These are phyloP conservation scores for Cherax quadricarinatus DNA, from an alignment of 1,140 invertebrate species.

Conservation along the genomic window DNA sequence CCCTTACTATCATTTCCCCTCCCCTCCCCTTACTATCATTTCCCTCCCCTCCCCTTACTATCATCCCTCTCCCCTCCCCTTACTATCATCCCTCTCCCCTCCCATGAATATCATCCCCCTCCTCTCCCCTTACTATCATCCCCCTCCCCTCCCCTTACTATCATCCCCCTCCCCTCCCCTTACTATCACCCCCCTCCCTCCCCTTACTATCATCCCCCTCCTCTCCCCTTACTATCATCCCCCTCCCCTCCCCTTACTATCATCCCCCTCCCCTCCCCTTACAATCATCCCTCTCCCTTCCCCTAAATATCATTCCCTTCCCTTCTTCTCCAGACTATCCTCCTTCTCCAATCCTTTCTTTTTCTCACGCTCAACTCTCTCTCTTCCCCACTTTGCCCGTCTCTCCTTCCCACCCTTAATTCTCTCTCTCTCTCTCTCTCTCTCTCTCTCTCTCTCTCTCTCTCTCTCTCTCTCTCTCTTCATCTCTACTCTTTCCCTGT, in stretches of 20 bases:
- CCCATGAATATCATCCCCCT: too few species aligned
- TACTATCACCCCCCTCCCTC: too few species aligned
- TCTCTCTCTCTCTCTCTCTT: neutral
- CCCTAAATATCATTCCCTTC: neutral
- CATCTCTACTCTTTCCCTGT: too few species aligned
- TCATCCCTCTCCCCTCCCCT: neutral
- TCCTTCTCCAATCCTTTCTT: neutral
- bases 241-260: neutral
- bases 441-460: constrained; percentile 31
- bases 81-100: too few species aligned
- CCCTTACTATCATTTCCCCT: too few species aligned
- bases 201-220: too few species aligned
- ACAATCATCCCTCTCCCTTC: neutral
- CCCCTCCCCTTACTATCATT: neutral
- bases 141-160: too few species aligned
- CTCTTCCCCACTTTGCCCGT: too few species aligned
- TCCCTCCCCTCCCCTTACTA: neutral
- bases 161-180: too few species aligned
- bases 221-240: neutral
- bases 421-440: neutral
- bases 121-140: too few species aligned
- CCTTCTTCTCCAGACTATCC: constrained; percentile 36
- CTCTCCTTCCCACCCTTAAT: too few species aligned
- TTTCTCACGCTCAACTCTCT: neutral
- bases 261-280: too few species aligned